A percentile compares a stretch with the other conserved stretches of the same genome.
These are phyloP conservation scores for Reinhardtius hippoglossoides DNA, from an alignment of 2,113 vertebrate species.

Conservation along the genomic window DNA sequence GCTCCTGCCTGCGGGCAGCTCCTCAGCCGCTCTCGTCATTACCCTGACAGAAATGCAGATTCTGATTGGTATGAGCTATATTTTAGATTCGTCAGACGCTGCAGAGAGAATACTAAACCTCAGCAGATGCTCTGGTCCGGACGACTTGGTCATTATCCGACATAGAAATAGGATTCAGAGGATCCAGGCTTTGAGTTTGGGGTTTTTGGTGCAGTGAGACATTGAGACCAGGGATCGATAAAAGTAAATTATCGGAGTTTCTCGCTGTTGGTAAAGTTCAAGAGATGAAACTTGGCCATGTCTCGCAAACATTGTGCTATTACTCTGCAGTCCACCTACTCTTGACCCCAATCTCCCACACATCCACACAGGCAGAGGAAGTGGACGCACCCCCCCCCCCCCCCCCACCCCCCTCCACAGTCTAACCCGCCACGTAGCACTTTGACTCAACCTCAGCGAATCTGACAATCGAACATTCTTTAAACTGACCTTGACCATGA, in stretches of 20 bases:
- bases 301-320: conserved; percentile 43
- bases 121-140: neutral
- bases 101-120: conserved; percentile 15
- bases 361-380: conserved; percentile 35
- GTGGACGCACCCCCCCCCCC: conserved; percentile 1
- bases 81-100: neutral
- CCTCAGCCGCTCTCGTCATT: conserved; percentile 23
- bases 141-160: conserved; percentile 12
- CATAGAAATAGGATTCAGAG: conserved; percentile 41
- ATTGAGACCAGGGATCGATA: conserved; percentile 57
- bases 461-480: conserved; percentile 54
- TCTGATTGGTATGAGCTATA: conserved; percentile 8
- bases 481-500: conserved; percentile 71
- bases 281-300: conserved; percentile 52
- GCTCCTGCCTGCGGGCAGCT: conserved; percentile 12
- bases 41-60: conserved; percentile 21
- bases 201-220: conserved; percentile 18
- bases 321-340: conserved; percentile 54
- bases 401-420: conserved; percentile 4
- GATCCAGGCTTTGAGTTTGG: conserved; percentile 19
- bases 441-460: conserved; percentile 33
- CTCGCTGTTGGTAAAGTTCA: conserved; percentile 13
- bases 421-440: conserved; percentile 36
- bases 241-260: conserved; percentile 58
- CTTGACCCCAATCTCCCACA: conserved; percentile 75